phyloP scores from a whole-genome alignment of 2,888 invertebrate genomes.

The Luperina testacea region DNA sequence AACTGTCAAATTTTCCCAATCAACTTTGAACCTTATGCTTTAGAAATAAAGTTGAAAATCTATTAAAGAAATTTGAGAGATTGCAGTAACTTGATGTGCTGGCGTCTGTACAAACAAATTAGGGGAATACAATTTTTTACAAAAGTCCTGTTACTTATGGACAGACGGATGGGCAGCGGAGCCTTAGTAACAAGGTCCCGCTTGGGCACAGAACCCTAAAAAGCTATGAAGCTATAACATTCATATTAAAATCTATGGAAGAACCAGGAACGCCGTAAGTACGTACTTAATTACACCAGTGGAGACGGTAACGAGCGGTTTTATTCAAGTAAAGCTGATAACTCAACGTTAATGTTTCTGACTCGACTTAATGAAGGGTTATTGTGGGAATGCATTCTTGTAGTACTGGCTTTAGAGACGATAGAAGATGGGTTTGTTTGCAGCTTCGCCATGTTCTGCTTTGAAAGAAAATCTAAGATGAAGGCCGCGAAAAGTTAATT shows the following conservation, averaged over 20 bases:
- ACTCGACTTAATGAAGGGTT: conserved; percentile 20
- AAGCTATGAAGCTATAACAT: conserved; percentile 1
- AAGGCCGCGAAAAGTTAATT: no score
- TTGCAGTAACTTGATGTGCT: no score
- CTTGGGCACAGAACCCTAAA: background rate
- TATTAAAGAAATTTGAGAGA: no score
- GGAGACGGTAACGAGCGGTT: conserved; percentile 31
- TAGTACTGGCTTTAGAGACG: background rate
- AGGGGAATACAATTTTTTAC: no score
- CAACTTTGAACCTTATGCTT: no score
- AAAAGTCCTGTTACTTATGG: background rate
- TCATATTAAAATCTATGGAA: conserved; percentile 36
- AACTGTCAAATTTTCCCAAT: no score
- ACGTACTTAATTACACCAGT: conserved; percentile 31
- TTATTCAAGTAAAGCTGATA: conserved; percentile 13
- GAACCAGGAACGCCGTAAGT: conserved; percentile 12
- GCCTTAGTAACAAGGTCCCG: background rate
- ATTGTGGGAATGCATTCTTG: background rate
- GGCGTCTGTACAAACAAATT: no score
- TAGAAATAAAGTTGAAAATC: no score
- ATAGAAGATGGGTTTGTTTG: background rate
- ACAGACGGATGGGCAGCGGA: background rate
- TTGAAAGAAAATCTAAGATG: no score
- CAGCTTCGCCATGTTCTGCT: background rate
- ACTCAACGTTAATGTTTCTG: conserved; percentile 28